phyloP scores from a whole-genome alignment of 2,888 invertebrate species.

The Phytoseiulus persimilis region DNA sequence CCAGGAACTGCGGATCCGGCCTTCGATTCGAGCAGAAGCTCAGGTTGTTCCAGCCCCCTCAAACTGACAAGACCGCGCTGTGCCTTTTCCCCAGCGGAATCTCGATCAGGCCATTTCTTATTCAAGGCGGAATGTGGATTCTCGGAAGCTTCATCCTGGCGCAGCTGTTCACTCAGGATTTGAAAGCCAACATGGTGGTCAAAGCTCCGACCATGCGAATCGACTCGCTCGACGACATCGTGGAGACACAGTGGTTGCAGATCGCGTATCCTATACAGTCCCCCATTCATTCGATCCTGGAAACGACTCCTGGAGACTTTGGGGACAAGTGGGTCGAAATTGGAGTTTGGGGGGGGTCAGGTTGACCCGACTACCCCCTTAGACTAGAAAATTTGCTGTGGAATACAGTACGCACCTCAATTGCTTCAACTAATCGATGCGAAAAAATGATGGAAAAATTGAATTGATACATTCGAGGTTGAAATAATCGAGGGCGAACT shows the following conservation, averaged over 20 bases:
- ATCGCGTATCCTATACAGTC: conserved; percentile 9
- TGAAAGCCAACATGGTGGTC: conserved; percentile 21
- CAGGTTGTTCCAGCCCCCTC: too few species aligned
- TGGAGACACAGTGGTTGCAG: neutral
- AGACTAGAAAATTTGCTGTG: too few species aligned
- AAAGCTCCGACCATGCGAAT: conserved; percentile 12
- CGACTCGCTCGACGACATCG: neutral
- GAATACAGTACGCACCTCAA: too few species aligned
- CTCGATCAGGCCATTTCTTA: neutral
- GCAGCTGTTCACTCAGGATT: neutral
- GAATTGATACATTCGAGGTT: too few species aligned
- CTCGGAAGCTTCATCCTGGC: neutral
- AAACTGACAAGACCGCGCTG: too few species aligned
- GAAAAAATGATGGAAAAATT: too few species aligned
- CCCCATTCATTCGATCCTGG: neutral
- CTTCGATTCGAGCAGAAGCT: neutral
- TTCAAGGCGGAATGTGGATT: conserved; percentile 15
- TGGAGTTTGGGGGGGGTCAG: too few species aligned
- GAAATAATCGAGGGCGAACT: too few species aligned
- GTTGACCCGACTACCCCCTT: too few species aligned
- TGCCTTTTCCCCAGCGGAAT: neutral
- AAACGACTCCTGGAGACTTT: conserved; percentile 9
- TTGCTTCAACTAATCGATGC: too few species aligned
- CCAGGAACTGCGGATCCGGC: neutral
- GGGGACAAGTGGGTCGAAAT: neutral